phyloP scores from a whole-genome alignment of 2,888 invertebrate species.

The Sarcophaga caerulescens region DNA sequence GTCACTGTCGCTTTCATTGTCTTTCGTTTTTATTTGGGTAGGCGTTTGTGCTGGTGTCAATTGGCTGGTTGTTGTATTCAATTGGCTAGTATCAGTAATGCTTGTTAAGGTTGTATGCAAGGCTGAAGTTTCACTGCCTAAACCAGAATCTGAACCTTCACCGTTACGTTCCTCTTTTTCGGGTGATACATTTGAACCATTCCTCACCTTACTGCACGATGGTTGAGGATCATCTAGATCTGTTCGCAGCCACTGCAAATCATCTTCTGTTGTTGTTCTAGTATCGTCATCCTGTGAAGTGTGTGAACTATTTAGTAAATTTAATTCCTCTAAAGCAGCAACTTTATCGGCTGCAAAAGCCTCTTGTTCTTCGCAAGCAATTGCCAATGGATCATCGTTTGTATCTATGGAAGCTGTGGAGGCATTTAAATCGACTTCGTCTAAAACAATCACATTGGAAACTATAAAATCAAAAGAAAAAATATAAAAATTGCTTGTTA shows the following conservation, averaged over 20 bases:
- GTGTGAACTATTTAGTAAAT: slow-evolving; percentile 54
- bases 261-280: slow-evolving; percentile 69
- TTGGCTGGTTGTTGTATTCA: slow-evolving; percentile 26
- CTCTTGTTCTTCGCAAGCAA: slow-evolving; percentile 76
- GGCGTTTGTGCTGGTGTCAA: slow-evolving; percentile 33
- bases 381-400: slow-evolving; percentile 80
- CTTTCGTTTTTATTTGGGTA: slow-evolving; percentile 32
- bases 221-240: slow-evolving; percentile 44
- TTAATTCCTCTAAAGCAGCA: slow-evolving; percentile 58
- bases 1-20: background rate
- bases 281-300: slow-evolving; percentile 65
- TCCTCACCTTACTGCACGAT: slow-evolving; percentile 36
- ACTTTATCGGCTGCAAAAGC: slow-evolving; percentile 57
- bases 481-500: too few relatives aligned
- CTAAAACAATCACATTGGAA: slow-evolving; percentile 76
- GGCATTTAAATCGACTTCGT: slow-evolving; percentile 75
- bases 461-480: slow-evolving; percentile 52
- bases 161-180: slow-evolving; percentile 81
- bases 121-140: slow-evolving; percentile 86
- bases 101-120: slow-evolving; percentile 71
- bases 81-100: slow-evolving; percentile 69
- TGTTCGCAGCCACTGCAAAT: slow-evolving; percentile 56
- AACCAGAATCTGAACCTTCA: slow-evolving; percentile 92
- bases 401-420: slow-evolving; percentile 75
- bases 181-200: slow-evolving; percentile 9